phyloP scores from a whole-genome alignment of 2,113 vertebrate species.

The Lepus europaeus region DNA sequence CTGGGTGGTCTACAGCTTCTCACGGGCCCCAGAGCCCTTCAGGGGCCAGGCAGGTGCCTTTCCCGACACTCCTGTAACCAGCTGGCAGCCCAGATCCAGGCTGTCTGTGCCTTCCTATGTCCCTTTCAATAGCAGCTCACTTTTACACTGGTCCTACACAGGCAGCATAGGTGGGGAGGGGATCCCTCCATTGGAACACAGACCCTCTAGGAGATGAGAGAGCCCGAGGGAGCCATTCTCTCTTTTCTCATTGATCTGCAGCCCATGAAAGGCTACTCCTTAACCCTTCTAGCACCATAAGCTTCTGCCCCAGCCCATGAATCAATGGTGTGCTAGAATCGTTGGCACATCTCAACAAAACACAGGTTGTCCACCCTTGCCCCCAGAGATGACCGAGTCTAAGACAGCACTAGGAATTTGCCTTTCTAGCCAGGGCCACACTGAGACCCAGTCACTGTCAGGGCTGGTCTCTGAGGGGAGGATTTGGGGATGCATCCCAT shows the following conservation, averaged over 20 bases:
- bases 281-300: background rate
- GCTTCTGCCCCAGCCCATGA: background rate
- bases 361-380: background rate
- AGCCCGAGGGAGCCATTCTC: background rate
- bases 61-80: background rate
- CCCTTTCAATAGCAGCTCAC: background rate
- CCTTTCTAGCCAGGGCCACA: background rate
- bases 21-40: background rate
- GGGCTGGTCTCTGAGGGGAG: background rate
- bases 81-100: background rate
- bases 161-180: rapidly evolving
- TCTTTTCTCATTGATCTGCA: background rate
- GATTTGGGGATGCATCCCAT: background rate
- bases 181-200: background rate
- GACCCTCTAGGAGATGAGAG: background rate
- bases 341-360: background rate
- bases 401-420: background rate
- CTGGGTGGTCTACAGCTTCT: background rate
- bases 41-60: background rate
- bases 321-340: background rate
- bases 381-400: background rate
- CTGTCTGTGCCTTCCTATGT: background rate
- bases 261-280: background rate
- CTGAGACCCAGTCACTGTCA: background rate
- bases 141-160: background rate